Percentiles rank a stretch among this genome's conserved stretches.
phyloP scores from a whole-genome alignment of 1,140 invertebrate species.

The Drosophila sp. region DNA sequence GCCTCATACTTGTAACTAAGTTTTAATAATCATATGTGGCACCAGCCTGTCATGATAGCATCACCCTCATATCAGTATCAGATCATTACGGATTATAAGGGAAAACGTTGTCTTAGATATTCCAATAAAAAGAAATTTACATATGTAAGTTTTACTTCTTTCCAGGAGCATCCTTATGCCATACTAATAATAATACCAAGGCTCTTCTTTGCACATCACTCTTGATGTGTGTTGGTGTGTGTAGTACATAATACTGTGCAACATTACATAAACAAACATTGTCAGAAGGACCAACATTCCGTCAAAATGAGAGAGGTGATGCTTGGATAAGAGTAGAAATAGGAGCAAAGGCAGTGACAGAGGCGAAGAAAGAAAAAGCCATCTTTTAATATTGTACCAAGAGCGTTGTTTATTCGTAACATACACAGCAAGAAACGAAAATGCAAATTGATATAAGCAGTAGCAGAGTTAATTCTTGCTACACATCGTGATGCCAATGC shows the following conservation, averaged over 20 bases:
- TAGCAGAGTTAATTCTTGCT: not conserved
- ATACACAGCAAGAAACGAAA: slow-evolving; percentile 31
- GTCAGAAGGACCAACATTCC: slow-evolving; percentile 19
- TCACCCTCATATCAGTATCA: slow-evolving; percentile 65
- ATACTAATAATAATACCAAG: slow-evolving; percentile 53
- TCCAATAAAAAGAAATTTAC: slow-evolving; percentile 74
- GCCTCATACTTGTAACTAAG: slow-evolving; percentile 52
- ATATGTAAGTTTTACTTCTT: slow-evolving; percentile 55
- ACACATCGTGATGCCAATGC: too few relatives aligned
- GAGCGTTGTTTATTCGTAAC: slow-evolving; percentile 41
- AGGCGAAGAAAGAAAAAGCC: slow-evolving; percentile 14
- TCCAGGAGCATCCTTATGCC: slow-evolving; percentile 44
- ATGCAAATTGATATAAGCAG: not conserved
- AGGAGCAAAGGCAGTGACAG: not conserved
- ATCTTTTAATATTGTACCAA: slow-evolving; percentile 62
- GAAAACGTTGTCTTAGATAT: slow-evolving; percentile 43
- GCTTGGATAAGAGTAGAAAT: not conserved
- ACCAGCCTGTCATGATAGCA: slow-evolving; percentile 52
- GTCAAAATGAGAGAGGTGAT: slow-evolving; percentile 14
- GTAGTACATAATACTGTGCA: slow-evolving; percentile 40
- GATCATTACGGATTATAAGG: slow-evolving; percentile 71
- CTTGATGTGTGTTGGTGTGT: slow-evolving; percentile 18
- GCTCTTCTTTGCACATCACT: slow-evolving; percentile 3
- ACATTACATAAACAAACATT: slow-evolving; percentile 58
- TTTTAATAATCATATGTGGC: slow-evolving; percentile 65